A percentile compares a stretch with the other conserved stretches of the same genome.
Evolutionary conservation across 2,113 vertebrate genomes (phyloP).

Genomic region (Hyla sarda): DNA sequence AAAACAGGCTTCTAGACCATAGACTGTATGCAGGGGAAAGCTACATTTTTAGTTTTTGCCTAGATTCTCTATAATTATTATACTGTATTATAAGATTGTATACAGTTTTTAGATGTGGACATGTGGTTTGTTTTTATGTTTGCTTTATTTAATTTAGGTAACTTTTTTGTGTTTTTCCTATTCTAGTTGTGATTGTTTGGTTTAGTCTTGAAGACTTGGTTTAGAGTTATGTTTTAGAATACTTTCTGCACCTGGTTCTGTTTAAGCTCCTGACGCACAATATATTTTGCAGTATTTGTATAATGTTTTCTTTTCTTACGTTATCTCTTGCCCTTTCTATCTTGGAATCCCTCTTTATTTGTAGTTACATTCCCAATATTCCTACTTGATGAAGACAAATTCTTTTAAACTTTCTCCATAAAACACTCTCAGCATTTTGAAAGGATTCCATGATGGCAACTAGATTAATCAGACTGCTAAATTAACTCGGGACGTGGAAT

Average conservation of each 20-base stretch:
- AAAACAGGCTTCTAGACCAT: no score
- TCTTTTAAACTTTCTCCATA: not conserved
- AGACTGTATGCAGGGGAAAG: no score
- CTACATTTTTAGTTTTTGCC: not conserved
- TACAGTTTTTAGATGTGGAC: not conserved
- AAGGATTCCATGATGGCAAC: not conserved
- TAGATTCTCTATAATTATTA: not conserved
- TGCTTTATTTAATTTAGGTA: conserved; percentile 7
- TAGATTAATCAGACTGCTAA: conserved; percentile 19
- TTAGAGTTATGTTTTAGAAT: not conserved
- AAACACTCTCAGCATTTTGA: not conserved
- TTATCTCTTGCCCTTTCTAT: conserved; percentile 4
- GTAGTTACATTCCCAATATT: not conserved
- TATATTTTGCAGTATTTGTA: conserved; percentile 13
- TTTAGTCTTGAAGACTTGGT: not conserved
- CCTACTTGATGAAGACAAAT: not conserved
- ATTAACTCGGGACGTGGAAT: not conserved
- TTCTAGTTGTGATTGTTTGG: not conserved
- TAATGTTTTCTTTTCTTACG: not conserved
- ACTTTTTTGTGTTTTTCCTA: not conserved
- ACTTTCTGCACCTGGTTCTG: conserved; percentile 22
- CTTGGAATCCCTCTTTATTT: not conserved
- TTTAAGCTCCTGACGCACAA: not conserved
- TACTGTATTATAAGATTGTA: not conserved
- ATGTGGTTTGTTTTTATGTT: conserved; percentile 10